Evolutionary conservation across 2,797 vertebrate genomes (phyloP).

Genomic region (Jordanella pulchra): DNA sequence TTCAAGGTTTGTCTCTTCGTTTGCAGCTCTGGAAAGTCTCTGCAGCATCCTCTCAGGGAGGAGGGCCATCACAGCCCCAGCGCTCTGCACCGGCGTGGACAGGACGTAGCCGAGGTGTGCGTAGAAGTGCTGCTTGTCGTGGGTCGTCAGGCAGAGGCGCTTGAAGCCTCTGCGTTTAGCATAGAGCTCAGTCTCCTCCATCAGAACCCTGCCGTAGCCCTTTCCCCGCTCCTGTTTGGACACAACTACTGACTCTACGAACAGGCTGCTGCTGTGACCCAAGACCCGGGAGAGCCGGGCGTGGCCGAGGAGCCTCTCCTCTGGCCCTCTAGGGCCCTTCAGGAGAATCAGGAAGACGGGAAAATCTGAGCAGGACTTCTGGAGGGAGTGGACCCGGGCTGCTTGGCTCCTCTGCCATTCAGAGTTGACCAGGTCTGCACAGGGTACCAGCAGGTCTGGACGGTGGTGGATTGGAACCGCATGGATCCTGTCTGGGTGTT

Average conservation of each 20-base stretch:
- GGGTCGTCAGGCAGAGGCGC: constrained; percentile 89
- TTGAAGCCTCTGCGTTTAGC: constrained; percentile 80
- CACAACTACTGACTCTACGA: constrained; percentile 93
- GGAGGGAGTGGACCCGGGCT: constrained; percentile 86
- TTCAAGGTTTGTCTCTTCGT: constrained; percentile 1
- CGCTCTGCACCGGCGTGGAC: constrained; percentile 86
- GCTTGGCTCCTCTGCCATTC: constrained; percentile 91
- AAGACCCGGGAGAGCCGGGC: constrained; percentile 86
- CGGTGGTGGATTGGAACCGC: constrained; percentile 86
- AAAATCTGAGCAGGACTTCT: constrained; percentile 87
- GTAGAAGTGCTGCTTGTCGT: constrained; percentile 93
- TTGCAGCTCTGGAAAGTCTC: constrained; percentile 73
- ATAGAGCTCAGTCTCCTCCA: constrained; percentile 89
- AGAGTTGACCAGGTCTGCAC: constrained; percentile 87
- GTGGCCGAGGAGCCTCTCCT: constrained; percentile 86
- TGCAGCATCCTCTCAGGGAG: constrained; percentile 81
- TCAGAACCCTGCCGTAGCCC: constrained; percentile 88
- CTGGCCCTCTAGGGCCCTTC: constrained; percentile 7
- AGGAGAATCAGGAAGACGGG: constrained; percentile 88
- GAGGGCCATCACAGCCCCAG: constrained; percentile 79
- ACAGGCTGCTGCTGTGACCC: constrained; percentile 79
- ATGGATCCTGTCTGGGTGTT: constrained; percentile 35
- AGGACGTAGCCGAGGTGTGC: constrained; percentile 86
- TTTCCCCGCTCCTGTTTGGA: constrained; percentile 82
- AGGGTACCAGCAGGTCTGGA: constrained; percentile 87